Evolutionary conservation across 2,113 vertebrate species (phyloP).

Genomic region (Phaethornis superciliosus): DNA sequence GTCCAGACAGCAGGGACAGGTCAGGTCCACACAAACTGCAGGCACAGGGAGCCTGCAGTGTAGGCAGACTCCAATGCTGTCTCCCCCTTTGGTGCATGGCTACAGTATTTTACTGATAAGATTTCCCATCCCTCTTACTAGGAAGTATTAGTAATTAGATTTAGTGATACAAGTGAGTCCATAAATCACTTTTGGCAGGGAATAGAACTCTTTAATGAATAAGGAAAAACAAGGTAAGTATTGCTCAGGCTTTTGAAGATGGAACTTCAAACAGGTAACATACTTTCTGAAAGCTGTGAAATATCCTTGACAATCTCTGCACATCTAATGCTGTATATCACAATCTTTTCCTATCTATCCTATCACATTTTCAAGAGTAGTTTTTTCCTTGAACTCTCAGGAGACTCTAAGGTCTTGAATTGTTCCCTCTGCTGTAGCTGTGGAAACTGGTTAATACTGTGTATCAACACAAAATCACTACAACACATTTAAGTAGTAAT

Average conservation of each 20-base stretch:
- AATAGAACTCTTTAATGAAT: neutral
- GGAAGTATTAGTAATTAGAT: neutral
- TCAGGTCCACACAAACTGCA: neutral
- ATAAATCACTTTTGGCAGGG: neutral
- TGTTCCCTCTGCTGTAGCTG: neutral
- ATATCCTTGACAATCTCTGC: neutral
- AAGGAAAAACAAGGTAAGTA: neutral
- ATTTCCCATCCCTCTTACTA: neutral
- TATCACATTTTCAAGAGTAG: neutral
- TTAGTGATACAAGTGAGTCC: neutral
- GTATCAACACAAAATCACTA: fast-evolving
- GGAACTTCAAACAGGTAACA: neutral
- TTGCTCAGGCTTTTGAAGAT: neutral
- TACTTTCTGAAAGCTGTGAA: neutral
- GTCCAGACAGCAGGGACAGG: neutral
- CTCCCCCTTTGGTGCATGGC: neutral
- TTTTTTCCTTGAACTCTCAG: neutral
- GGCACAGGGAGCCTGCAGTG: fast-evolving
- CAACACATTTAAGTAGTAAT: fast-evolving
- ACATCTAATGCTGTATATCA: neutral
- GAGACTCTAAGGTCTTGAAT: neutral
- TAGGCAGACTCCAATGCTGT: fast-evolving
- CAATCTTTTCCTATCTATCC: neutral
- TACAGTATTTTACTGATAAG: neutral
- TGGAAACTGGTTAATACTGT: fast-evolving